Base-by-base conservation (phyloP, 1,140 invertebrate genomes). In the Drosophila murphyi region DNA sequence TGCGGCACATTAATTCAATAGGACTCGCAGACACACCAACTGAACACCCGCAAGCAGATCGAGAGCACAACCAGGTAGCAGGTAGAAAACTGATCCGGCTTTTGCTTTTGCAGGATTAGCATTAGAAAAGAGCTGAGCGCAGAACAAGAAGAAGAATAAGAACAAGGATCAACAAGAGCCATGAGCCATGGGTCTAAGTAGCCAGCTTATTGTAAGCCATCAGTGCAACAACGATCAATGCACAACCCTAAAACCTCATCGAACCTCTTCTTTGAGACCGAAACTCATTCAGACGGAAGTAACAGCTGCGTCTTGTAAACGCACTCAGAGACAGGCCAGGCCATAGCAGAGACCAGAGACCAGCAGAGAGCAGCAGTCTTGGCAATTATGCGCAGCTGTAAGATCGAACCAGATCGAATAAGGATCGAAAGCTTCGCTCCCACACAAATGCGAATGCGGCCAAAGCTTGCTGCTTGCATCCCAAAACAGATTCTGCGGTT, bases 371-470 rank as follows among this genome's bases (percentile, higher is more conserved):
- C 67, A 57, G 28, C 10, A 56, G 56, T 52, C 64, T 37, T 74
- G 72, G 83, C 83, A 87, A 88, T 87, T 87, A 87, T 88, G 54
- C 59, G 83, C 83, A 87, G 83, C 83, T 87, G 83, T 88, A 87
- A 87, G 80, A 74, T 70, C 68, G 54, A 39, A 43, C 39, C 39
- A 82, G 51, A 73, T 79, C 65, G 54, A 61, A 60, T 54, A 72
- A 72, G 20, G 57, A 72, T 69, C 70, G 39, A 88, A 88, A 88
- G 85, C 80, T 88, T 83, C 85, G 83, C 83, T 89, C 83, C 83
- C 83, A 88, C 83, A 87, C 83, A 88, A 62, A 76, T 81, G 62
- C 51, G 28, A 62, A 76, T 81, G 62, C 51, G 28, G 31, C 55
- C 52, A 64, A 75, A 71, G 67, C 71, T 82, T 43, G 20, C 20